Conservation (phyloP, 2,797 vertebrate species). For the Acrossocheilus wenchowensis region DNA sequence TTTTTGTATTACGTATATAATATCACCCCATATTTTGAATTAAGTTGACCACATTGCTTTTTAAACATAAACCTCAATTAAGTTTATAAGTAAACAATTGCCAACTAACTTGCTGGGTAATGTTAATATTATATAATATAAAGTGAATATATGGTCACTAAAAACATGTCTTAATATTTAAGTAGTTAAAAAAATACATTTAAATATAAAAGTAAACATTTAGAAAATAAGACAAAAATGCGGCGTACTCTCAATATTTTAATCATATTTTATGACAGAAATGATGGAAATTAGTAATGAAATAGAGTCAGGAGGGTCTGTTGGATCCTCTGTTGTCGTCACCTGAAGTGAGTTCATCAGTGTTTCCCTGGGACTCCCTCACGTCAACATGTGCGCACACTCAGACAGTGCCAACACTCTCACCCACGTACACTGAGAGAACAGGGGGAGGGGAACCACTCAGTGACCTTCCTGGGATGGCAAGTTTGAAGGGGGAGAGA, state of each 20-base stretch:
- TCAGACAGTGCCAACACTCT: neutral
- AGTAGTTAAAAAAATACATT: neutral
- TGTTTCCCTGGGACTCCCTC: slow-evolving; percentile 52
- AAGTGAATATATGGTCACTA: neutral
- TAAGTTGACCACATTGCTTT: neutral
- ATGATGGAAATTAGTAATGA: neutral
- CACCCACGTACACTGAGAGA: neutral
- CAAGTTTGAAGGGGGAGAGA: slow-evolving; percentile 23
- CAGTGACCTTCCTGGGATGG: slow-evolving; percentile 30
- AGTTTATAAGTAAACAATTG: no score
- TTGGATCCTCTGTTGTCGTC: slow-evolving; percentile 29
- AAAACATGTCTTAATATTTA: neutral
- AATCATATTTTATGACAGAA: neutral
- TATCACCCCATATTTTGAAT: neutral
- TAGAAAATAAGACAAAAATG: neutral
- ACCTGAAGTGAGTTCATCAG: slow-evolving; percentile 41
- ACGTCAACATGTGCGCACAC: slow-evolving; percentile 29
- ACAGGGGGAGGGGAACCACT: neutral
- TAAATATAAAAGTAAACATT: neutral
- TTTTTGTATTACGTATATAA: neutral
- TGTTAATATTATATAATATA: no score
- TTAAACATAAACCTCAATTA: neutral
- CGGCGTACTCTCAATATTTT: neutral
- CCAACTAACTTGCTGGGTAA: no score
- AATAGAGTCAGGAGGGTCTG: neutral